Percentiles rank a stretch among this genome's conserved stretches.
Evolutionary conservation across 1,140 invertebrate species (phyloP).

Genomic region (Sycobia sp.): DNA sequence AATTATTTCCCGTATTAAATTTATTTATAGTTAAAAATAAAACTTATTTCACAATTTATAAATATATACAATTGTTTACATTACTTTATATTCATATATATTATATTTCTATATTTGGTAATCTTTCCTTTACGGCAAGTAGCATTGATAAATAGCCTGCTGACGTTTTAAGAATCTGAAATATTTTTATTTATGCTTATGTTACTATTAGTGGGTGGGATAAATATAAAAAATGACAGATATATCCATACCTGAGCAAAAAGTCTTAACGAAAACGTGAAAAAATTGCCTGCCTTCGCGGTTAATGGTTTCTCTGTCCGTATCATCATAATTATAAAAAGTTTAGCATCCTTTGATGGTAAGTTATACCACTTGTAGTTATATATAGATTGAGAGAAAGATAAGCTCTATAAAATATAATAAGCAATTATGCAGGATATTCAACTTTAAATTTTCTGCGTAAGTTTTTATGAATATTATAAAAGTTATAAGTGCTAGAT

Average conservation of each 20-base stretch:
- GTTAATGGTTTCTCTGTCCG: constrained; percentile 13
- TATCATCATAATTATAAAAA: constrained; percentile 21
- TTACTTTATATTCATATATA: too few species aligned
- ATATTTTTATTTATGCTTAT: too few species aligned
- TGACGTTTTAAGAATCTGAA: constrained; percentile 43
- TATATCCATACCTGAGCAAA: constrained; percentile 9
- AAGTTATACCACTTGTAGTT: constrained; percentile 25
- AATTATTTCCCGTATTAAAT: too few species aligned
- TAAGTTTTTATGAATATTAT: too few species aligned
- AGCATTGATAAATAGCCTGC: constrained; percentile 54
- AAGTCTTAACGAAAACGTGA: constrained; percentile 1
- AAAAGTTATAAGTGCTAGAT: too few species aligned
- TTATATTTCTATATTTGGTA: too few species aligned
- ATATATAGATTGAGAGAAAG: constrained; percentile 8
- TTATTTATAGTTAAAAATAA: too few species aligned
- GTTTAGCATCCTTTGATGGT: neutral
- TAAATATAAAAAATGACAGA: neutral
- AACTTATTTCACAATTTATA: too few species aligned
- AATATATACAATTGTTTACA: too few species aligned
- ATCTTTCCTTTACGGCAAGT: constrained; percentile 29
- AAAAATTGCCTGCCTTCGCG: constrained; percentile 26
- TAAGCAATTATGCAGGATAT: too few species aligned
- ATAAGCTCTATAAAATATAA: constrained; percentile 19
- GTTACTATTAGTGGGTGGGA: neutral
- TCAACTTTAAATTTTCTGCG: too few species aligned